These are phyloP conservation scores for Synanthedon formicaeformis DNA, from an alignment of 2,888 invertebrate genomes.

Conservation along the genomic window DNA sequence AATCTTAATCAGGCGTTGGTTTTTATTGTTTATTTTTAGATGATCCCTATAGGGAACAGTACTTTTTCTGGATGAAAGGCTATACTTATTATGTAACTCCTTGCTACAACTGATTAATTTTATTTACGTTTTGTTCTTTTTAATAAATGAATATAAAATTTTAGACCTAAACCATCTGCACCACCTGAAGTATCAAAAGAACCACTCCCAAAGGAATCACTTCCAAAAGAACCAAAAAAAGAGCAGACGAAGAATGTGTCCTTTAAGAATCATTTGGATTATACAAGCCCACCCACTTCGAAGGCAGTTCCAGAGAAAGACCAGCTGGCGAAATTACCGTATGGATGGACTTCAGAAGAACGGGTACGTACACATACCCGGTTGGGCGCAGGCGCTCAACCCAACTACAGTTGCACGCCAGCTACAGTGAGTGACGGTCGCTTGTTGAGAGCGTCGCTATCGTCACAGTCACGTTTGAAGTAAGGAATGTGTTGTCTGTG, in stretches of 20 bases:
- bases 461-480: too few relatives aligned
- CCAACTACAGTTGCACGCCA: too few relatives aligned
- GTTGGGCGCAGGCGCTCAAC: too few relatives aligned
- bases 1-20: too few relatives aligned
- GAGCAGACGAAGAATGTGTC: slow-evolving; percentile 65
- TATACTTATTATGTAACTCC: too few relatives aligned
- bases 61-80: too few relatives aligned
- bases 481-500: too few relatives aligned
- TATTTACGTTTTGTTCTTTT: not conserved
- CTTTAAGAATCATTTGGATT: slow-evolving; percentile 64
- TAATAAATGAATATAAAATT: not conserved
- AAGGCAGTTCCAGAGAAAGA: slow-evolving; percentile 63
- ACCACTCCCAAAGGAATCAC: slow-evolving; percentile 36
- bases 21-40: too few relatives aligned
- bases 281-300: slow-evolving; percentile 52
- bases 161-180: slow-evolving; percentile 45
- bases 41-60: too few relatives aligned
- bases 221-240: slow-evolving; percentile 47
- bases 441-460: too few relatives aligned
- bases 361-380: not conserved
- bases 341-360: slow-evolving; percentile 58
- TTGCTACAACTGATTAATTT: too few relatives aligned
- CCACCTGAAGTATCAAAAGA: slow-evolving; percentile 46
- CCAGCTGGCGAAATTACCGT: slow-evolving; percentile 60
- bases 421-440: too few relatives aligned